A percentile compares a stretch with the other conserved stretches of the same genome.
These are phyloP conservation scores for Tetragonula clypearis DNA, from an alignment of 1,140 invertebrate species.

Conservation along the genomic window DNA sequence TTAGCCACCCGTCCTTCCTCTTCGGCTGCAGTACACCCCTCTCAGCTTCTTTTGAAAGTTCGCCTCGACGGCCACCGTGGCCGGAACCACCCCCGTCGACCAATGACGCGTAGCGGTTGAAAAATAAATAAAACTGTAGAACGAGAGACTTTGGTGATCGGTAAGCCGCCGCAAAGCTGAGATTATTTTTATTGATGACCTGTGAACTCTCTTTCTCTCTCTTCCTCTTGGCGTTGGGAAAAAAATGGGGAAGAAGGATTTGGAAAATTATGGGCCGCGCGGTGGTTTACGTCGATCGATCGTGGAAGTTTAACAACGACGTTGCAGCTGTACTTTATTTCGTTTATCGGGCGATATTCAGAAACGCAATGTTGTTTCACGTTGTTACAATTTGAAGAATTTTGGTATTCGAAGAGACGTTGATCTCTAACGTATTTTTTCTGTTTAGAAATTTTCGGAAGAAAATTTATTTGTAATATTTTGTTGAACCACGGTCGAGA, in stretches of 20 bases:
- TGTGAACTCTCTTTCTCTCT: not conserved
- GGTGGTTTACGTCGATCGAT: not conserved
- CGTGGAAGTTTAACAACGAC: not conserved
- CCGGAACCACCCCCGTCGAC: conserved; percentile 51
- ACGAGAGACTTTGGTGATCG: conserved; percentile 26
- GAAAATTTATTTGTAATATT: not conserved
- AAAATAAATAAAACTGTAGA: conserved; percentile 55
- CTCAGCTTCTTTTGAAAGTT: conserved; percentile 59
- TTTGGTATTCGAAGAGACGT: not conserved
- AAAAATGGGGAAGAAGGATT: conserved; percentile 38
- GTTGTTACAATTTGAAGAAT: not conserved
- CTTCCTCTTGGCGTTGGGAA: not conserved
- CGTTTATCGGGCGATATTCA: not conserved
- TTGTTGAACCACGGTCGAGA: too few relatives aligned
- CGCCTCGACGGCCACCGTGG: conserved; percentile 26
- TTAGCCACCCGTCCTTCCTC: conserved; percentile 39
- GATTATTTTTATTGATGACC: conserved; percentile 67
- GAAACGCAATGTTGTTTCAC: not conserved
- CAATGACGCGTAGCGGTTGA: conserved; percentile 36
- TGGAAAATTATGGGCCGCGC: not conserved
- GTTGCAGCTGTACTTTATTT: not conserved
- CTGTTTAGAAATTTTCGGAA: too few relatives aligned
- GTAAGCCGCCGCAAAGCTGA: conserved; percentile 46
- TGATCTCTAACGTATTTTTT: not conserved
- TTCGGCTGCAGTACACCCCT: conserved; percentile 42